phyloP scores from a whole-genome alignment of 2,888 invertebrate species.

The Cephus sareptanus region DNA sequence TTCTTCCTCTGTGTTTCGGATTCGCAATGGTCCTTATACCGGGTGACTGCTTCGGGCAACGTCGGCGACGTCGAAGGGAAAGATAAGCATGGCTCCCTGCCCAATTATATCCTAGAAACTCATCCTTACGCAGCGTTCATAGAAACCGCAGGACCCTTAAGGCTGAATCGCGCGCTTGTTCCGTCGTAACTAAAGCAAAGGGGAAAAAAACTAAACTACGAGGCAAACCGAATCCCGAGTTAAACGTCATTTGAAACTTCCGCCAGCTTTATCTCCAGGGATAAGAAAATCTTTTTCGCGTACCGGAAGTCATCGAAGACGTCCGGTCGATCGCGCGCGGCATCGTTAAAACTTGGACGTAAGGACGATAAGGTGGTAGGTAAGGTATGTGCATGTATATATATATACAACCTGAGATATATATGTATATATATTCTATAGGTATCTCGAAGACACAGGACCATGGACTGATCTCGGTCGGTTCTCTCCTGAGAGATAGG shows the following conservation, averaged over 20 bases:
- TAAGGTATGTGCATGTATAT: background rate
- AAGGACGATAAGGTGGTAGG: background rate
- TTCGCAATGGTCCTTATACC: background rate
- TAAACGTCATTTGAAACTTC: background rate
- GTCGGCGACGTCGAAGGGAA: too few relatives aligned
- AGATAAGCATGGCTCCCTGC: background rate
- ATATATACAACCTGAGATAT: too few relatives aligned
- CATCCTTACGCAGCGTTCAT: background rate
- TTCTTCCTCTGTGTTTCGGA: background rate
- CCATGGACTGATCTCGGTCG: background rate
- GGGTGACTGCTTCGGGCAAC: slow-evolving; percentile 15
- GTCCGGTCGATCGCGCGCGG: background rate
- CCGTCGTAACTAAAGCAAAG: background rate
- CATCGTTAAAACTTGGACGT: background rate
- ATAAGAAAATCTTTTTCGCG: background rate
- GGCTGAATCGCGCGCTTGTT: background rate
- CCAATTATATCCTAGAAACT: background rate
- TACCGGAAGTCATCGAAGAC: background rate
- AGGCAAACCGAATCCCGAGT: background rate
- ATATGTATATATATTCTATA: background rate
- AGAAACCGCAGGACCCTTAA: background rate
- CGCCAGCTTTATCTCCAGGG: background rate
- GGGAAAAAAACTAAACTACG: background rate
- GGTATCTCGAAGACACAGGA: background rate
- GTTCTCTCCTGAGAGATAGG: background rate